Evolutionary conservation across 64 coral and sea anemone genomes (phyloP).

Genomic region (Stichodactyla mertensii): DNA sequence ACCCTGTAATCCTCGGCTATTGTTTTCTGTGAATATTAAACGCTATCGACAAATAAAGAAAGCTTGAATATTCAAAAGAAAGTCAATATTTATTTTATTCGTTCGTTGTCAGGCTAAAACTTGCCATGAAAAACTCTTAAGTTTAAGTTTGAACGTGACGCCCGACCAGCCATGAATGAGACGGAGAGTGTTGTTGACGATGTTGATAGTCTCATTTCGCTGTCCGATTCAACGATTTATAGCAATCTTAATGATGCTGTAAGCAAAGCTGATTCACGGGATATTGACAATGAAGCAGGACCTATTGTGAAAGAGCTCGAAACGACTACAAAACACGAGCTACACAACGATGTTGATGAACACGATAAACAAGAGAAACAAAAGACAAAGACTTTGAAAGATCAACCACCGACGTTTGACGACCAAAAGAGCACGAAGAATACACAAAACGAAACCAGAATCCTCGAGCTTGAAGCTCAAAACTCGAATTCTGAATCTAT

Average conservation of each 20-base stretch:
- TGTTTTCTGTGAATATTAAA: not conserved
- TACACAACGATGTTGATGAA: not conserved
- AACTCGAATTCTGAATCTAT: not conserved
- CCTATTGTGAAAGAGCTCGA: not conserved
- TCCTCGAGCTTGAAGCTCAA: not conserved
- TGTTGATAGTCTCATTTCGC: not conserved
- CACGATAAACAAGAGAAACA: not conserved
- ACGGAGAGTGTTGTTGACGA: not conserved
- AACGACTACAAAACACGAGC: not conserved
- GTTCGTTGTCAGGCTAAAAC: not conserved
- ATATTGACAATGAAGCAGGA: not conserved
- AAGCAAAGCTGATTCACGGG: not conserved
- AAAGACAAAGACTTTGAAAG: not conserved
- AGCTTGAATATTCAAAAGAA: not conserved
- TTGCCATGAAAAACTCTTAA: not conserved
- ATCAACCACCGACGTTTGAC: not conserved
- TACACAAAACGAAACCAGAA: not conserved
- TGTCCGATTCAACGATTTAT: not conserved
- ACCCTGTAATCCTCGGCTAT: slow-evolving; percentile 12
- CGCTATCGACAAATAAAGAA: not conserved
- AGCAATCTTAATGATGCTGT: not conserved
- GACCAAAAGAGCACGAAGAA: not conserved
- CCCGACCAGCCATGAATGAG: not conserved
- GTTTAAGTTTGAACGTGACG: not conserved
- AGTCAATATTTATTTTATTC: not conserved